Conservation (phyloP, 35 echinoderm and acorn worm genomes). For the Eucidaris tribuloides region DNA sequence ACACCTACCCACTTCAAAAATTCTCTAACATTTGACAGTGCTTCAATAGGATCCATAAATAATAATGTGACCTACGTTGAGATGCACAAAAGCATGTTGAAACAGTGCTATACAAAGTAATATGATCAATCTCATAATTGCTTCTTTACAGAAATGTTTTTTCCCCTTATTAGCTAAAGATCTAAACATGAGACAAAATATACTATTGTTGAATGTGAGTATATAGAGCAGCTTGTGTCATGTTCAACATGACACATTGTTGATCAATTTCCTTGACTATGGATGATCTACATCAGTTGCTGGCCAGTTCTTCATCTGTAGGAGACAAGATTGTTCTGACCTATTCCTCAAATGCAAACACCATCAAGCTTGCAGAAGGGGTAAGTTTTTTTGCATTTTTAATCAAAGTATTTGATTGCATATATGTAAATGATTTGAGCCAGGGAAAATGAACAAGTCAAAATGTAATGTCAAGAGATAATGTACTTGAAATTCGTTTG, state of each 20-base stretch:
- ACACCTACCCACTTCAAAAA: too few relatives aligned
- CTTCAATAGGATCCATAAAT: too few relatives aligned
- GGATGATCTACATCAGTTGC: slow-evolving; percentile 70
- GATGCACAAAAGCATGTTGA: too few relatives aligned
- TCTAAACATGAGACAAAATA: too few relatives aligned
- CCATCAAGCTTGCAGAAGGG: slow-evolving; percentile 86
- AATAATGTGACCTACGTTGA: too few relatives aligned
- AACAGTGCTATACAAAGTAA: too few relatives aligned
- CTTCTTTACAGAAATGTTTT: too few relatives aligned
- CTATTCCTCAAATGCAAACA: slow-evolving; percentile 58
- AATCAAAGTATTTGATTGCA: not conserved
- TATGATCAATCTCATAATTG: too few relatives aligned
- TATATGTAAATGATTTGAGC: not conserved
- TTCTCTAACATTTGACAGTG: too few relatives aligned
- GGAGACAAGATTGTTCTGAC: slow-evolving; percentile 88
- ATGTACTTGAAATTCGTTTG: not conserved
- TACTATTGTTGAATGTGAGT: too few relatives aligned
- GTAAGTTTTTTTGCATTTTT: slow-evolving; percentile 39
- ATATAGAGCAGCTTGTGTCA: too few relatives aligned
- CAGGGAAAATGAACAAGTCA: not conserved
- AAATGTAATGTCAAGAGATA: not conserved
- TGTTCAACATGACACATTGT: not conserved
- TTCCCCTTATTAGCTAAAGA: too few relatives aligned
- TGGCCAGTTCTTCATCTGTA: slow-evolving; percentile 72
- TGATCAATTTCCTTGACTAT: not conserved